Conservation (phyloP, 2,113 vertebrate genomes). For the Brienomyrus brachyistius region DNA sequence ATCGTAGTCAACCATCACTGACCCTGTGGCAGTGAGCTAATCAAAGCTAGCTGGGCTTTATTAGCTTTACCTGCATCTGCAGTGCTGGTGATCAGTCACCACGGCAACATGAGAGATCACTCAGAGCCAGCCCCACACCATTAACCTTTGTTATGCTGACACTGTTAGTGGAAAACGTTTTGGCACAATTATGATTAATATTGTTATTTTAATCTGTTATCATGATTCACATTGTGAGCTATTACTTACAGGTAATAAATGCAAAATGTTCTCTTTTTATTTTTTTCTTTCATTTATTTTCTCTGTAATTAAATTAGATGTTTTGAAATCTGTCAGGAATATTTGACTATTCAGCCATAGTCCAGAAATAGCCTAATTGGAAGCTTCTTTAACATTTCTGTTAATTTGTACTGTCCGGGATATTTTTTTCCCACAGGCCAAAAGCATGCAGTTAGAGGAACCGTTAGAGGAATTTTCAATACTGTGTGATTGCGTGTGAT, state of each 20-base stretch:
- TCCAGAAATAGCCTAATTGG: background rate
- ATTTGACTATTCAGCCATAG: background rate
- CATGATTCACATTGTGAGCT: background rate
- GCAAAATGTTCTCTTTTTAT: background rate
- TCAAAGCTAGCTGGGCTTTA: background rate
- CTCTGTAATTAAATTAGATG: background rate
- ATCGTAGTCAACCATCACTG: background rate
- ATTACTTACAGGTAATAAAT: background rate
- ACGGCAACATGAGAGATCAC: background rate
- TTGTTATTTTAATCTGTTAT: background rate
- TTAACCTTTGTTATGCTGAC: background rate
- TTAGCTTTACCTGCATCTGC: background rate
- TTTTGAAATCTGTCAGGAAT: background rate
- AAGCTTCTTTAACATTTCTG: background rate
- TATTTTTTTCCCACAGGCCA: background rate
- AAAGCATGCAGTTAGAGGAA: background rate
- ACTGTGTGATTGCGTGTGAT: background rate
- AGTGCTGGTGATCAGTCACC: background rate
- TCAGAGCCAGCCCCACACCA: background rate
- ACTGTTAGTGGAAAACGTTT: background rate
- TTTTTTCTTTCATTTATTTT: background rate
- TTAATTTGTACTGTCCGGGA: background rate
- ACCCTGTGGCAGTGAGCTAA: background rate
- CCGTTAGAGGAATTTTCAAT: background rate
- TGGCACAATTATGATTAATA: background rate